Conservation (phyloP, 2,797 vertebrate species). For the Anguilla megastoma region DNA sequence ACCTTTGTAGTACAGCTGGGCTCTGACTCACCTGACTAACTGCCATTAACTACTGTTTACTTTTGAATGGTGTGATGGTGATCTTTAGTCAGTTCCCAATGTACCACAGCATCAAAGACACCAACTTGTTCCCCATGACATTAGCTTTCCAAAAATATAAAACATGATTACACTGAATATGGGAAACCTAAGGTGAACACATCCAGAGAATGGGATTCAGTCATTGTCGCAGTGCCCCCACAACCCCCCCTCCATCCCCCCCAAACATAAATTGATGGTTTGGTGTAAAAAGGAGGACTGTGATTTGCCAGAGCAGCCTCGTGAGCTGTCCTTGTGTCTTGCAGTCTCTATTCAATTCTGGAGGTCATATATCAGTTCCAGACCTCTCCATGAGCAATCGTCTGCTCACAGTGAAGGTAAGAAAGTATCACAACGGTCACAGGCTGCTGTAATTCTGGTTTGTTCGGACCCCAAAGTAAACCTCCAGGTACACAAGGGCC, state of each 20-base stretch:
- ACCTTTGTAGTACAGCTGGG: too few species aligned
- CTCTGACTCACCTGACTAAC: too few species aligned
- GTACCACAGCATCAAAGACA: too few species aligned
- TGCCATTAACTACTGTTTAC: too few species aligned
- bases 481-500: too few species aligned
- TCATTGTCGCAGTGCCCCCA: neutral
- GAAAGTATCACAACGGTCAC: constrained; percentile 46
- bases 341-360: constrained; percentile 78
- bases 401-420: constrained; percentile 82
- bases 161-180: too few species aligned
- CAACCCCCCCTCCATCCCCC: neutral
- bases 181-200: too few species aligned
- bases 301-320: constrained; percentile 25
- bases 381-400: constrained; percentile 79
- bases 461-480: neutral
- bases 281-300: constrained; percentile 13
- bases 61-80: too few species aligned
- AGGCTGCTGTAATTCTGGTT: constrained; percentile 51
- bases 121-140: too few species aligned
- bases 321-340: constrained; percentile 55
- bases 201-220: too few species aligned
- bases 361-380: constrained; percentile 76
- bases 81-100: too few species aligned
- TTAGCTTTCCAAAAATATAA: too few species aligned
- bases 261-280: constrained; percentile 18